Conservation (phyloP, 1,140 invertebrate species). For the Drosophila littoralis region DNA sequence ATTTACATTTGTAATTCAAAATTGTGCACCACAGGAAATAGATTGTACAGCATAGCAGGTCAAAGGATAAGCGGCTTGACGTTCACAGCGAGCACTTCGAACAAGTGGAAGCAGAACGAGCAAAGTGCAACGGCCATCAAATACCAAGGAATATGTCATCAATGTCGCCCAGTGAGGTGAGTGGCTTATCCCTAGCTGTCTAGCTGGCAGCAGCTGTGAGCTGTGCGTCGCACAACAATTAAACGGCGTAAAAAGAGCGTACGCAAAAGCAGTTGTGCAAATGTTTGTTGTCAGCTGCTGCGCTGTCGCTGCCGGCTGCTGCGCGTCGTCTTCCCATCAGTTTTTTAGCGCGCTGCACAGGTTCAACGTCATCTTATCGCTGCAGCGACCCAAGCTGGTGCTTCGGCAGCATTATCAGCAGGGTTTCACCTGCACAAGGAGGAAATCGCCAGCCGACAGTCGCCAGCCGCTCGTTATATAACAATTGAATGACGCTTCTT, state of each 20-base stretch:
- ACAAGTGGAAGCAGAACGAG: conserved; percentile 28
- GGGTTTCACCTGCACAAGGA: conserved; percentile 20
- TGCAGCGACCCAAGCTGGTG: conserved; percentile 10
- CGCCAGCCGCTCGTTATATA: conserved; percentile 24
- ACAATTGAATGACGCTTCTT: conserved; percentile 19
- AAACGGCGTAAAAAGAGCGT: conserved; percentile 7
- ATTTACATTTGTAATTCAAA: conserved; percentile 30
- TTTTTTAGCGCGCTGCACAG: conserved; percentile 5
- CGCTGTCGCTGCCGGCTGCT: conserved; percentile 10
- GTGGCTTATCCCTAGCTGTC: conserved; percentile 13
- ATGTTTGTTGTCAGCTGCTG: conserved; percentile 55
- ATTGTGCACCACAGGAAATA: conserved; percentile 26
- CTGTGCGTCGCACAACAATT: neutral
- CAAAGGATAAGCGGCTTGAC: conserved; percentile 18
- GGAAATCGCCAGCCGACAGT: conserved; percentile 10
- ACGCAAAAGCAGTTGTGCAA: conserved; percentile 58
- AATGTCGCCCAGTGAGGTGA: conserved; percentile 76
- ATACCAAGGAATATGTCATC: conserved; percentile 56
- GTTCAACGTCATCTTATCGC: conserved; percentile 70
- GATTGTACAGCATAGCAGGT: conserved; percentile 17
- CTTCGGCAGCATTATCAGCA: conserved; percentile 19
- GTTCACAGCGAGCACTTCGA: conserved; percentile 20
- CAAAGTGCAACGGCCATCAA: conserved; percentile 45
- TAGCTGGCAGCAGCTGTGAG: conserved; percentile 1
- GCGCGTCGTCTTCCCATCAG: neutral